Conservation (phyloP, 37 sponge, comb jelly and placozoan species). For the Amphimedon queenslandica region DNA sequence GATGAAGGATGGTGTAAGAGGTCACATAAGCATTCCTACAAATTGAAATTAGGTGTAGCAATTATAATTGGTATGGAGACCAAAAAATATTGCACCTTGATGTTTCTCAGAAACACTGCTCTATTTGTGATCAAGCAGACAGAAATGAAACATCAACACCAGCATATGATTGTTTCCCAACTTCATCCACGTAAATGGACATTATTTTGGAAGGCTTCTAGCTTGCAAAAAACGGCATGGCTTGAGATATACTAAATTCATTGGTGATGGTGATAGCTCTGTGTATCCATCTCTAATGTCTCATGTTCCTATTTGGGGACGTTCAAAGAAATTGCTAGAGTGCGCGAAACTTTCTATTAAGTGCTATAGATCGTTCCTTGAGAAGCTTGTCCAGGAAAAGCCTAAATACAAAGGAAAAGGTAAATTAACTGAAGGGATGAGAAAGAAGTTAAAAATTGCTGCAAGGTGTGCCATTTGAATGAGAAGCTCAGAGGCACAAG, state of each 20-base stretch:
- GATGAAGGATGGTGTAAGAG: conserved; percentile 18
- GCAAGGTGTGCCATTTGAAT: conserved; percentile 36
- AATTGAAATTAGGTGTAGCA: background rate
- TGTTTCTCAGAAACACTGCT: background rate
- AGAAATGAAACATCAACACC: background rate
- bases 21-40: conserved; percentile 17
- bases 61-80: conserved; percentile 4
- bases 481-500: conserved; percentile 15
- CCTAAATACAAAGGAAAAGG: conserved; percentile 38
- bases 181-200: conserved; percentile 1
- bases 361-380: conserved; percentile 30
- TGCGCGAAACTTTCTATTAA: conserved; percentile 59
- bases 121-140: background rate
- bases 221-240: conserved; percentile 28
- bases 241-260: conserved; percentile 19
- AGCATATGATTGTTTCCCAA: conserved; percentile 1
- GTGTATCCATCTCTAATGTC: conserved; percentile 32
- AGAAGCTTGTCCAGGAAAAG: conserved; percentile 42
- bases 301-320: conserved; percentile 27
- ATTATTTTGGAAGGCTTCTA: conserved; percentile 50
- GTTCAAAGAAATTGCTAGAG: conserved; percentile 27
- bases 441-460: conserved; percentile 12
- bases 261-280: conserved; percentile 42
- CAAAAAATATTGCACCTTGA: conserved; percentile 1
- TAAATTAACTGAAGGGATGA: conserved; percentile 19